Conservation (phyloP, 2,797 vertebrate species). For the Phoxinus dragarum region DNA sequence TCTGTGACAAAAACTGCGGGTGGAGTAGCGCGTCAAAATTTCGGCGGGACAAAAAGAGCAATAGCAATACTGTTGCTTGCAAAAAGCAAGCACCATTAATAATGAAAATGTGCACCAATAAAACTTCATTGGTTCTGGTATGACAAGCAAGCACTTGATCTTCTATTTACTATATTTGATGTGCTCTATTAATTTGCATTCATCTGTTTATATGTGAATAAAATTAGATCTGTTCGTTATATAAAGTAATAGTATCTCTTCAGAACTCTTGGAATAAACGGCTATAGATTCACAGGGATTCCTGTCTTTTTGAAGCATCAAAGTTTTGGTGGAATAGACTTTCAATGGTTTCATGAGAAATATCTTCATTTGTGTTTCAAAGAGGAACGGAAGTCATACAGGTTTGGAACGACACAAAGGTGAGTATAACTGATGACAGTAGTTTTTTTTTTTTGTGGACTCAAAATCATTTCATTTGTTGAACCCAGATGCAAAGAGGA, state of each 20-base stretch:
- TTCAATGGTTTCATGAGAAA: not conserved
- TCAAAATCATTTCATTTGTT: not conserved
- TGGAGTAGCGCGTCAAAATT: too few relatives aligned
- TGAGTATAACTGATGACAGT: not conserved
- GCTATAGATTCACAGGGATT: too few relatives aligned
- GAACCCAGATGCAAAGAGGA: slow-evolving; percentile 70
- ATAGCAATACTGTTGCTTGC: too few relatives aligned
- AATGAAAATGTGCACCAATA: not conserved
- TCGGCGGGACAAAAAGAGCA: too few relatives aligned
- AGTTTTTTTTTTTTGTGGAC: not conserved
- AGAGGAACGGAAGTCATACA: not conserved
- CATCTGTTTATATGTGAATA: not conserved
- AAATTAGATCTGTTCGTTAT: not conserved
- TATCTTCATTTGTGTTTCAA: not conserved
- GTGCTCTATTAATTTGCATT: not conserved
- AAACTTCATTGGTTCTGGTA: not conserved
- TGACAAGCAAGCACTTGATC: not conserved
- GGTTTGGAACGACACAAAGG: not conserved
- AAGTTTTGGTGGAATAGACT: not conserved
- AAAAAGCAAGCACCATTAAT: too few relatives aligned
- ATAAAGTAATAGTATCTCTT: not conserved
- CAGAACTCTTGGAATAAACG: not conserved
- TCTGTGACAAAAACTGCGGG: too few relatives aligned
- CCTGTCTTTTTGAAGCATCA: too few relatives aligned
- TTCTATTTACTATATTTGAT: not conserved